These are phyloP conservation scores for Cyanoliseus patagonus DNA, from an alignment of 2,113 vertebrate genomes.

Conservation along the genomic window DNA sequence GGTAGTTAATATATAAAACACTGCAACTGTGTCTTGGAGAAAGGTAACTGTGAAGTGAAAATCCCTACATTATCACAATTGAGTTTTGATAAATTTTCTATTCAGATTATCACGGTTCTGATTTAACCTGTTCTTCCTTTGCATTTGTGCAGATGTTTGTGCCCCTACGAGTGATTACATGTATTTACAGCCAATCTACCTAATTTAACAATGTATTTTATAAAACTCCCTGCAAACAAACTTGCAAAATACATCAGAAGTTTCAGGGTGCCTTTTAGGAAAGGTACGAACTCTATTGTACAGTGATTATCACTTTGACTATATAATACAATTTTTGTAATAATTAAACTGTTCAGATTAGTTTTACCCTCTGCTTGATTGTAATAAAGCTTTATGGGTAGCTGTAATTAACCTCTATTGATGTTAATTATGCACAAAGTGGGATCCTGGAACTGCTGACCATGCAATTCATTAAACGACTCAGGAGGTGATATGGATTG, in stretches of 20 bases:
- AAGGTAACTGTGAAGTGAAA: not conserved
- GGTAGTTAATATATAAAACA: not conserved
- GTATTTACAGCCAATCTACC: not conserved
- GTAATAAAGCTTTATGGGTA: constrained; percentile 43
- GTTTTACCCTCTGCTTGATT: constrained; percentile 35
- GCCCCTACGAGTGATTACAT: not conserved
- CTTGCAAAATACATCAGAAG: not conserved
- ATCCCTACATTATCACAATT: not conserved
- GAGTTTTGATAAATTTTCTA: not conserved
- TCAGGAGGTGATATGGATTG: not conserved
- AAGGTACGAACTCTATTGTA: not conserved
- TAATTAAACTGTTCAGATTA: constrained; percentile 49
- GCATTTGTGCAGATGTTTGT: not conserved
- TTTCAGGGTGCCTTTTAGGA: constrained; percentile 11
- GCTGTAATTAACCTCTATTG: constrained; percentile 68
- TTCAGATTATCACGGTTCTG: not conserved
- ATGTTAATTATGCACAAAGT: constrained; percentile 57
- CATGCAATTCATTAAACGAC: not conserved
- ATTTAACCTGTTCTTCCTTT: not conserved
- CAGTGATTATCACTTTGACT: not conserved
- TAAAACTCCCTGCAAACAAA: not conserved
- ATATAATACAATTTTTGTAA: constrained; percentile 4
- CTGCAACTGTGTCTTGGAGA: not conserved
- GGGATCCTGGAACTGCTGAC: constrained; percentile 51
- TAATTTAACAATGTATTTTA: not conserved